Conservation (phyloP, 23 tunicate species). For the Aplidium turbinatum region DNA sequence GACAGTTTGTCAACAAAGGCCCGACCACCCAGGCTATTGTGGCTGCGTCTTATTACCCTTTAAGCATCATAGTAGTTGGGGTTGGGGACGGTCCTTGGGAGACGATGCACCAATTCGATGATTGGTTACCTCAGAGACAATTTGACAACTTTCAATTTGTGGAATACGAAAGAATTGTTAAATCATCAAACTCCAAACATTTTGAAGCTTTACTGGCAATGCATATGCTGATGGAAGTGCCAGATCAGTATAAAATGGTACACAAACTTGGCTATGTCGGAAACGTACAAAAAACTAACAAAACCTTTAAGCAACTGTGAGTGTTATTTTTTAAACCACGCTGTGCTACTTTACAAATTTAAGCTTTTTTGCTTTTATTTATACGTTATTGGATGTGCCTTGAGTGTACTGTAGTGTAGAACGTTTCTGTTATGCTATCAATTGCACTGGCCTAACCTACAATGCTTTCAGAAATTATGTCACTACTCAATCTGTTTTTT, state of each 20-base stretch:
- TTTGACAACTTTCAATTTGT: slow-evolving; percentile 97
- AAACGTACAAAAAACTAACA: too few relatives aligned
- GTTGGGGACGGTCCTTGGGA: slow-evolving; percentile 98
- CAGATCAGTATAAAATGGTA: slow-evolving; percentile 83
- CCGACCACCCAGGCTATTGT: slow-evolving; percentile 85
- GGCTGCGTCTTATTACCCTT: slow-evolving; percentile 77
- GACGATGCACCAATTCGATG: slow-evolving; percentile 76
- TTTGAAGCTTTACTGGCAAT: slow-evolving; percentile 69
- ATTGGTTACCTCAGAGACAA: slow-evolving; percentile 85
- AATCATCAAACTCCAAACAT: slow-evolving; percentile 27
- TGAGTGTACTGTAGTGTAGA: too few relatives aligned
- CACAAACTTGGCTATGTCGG: slow-evolving; percentile 50
- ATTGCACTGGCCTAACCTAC: too few relatives aligned
- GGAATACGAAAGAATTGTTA: slow-evolving; percentile 61
- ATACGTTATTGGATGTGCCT: too few relatives aligned
- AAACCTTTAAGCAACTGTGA: too few relatives aligned
- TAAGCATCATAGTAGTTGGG: slow-evolving; percentile 91
- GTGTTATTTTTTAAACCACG: too few relatives aligned
- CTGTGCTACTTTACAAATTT: too few relatives aligned
- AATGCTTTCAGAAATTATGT: too few relatives aligned
- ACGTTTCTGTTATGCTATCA: too few relatives aligned
- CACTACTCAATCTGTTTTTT: too few relatives aligned
- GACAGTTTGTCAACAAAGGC: slow-evolving; percentile 85
- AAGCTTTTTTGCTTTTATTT: too few relatives aligned
- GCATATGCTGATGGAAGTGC: slow-evolving; percentile 86